Evolutionary conservation across 2,797 vertebrate species (phyloP).

Genomic region (Hapalemur alaotrensis): DNA sequence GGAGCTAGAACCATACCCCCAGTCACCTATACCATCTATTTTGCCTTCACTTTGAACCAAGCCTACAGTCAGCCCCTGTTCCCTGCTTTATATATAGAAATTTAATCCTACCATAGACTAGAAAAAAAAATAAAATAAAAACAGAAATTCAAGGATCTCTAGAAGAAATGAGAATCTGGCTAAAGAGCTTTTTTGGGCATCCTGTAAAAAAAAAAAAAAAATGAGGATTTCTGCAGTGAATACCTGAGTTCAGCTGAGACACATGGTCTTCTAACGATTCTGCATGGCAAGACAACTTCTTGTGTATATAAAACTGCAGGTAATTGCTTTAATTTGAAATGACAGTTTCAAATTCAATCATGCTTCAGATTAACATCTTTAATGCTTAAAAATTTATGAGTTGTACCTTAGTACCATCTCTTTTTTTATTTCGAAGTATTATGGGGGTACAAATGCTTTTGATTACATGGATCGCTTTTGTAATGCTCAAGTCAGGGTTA

Average conservation of each 20-base stretch:
- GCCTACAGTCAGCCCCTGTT: too few relatives aligned
- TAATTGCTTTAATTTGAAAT: background rate
- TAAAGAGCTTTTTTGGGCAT: background rate
- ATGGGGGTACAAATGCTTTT: too few relatives aligned
- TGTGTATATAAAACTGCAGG: background rate
- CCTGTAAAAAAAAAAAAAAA: background rate
- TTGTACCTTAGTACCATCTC: background rate
- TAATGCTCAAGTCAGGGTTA: too few relatives aligned
- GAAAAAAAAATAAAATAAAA: background rate
- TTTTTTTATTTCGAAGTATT: too few relatives aligned
- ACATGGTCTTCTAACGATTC: background rate
- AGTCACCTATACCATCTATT: background rate
- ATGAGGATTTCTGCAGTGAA: background rate
- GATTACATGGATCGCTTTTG: too few relatives aligned
- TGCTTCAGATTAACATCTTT: background rate
- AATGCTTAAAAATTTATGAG: background rate
- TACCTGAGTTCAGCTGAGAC: background rate
- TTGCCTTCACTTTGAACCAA: background rate
- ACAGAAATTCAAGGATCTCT: background rate
- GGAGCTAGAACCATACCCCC: background rate
- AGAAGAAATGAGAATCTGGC: background rate
- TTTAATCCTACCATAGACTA: background rate
- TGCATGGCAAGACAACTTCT: fast-evolving
- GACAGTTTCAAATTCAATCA: background rate
- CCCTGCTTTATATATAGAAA: background rate